Base-by-base conservation (phyloP, 2,888 invertebrate species). In the Arctia plantaginis region DNA sequence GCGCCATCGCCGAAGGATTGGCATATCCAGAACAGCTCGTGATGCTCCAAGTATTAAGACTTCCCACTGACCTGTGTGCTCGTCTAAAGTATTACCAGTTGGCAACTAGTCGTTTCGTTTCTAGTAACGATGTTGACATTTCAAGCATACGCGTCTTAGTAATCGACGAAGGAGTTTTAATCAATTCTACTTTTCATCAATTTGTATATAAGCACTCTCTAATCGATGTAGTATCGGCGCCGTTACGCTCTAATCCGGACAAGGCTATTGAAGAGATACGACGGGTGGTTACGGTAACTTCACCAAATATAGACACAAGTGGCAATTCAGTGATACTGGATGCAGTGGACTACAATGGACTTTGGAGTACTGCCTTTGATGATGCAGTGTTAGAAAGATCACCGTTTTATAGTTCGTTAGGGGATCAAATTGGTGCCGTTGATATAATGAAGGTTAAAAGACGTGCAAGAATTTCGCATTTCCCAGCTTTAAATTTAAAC, bases 301-400 rank as follows among this genome's bases (percentile, higher is more conserved):
- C 59, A 10, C 20, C n/a, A 51, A n/a, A 41, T 18, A 20, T 70
- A 23, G 65, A 66, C 23, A 8, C 70, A 23, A 74, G 66, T 41
- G 69, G 73, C 3, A 74, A 69, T 66, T 74, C 73, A n/a, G 66
- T 74, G 8, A 55, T 74, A 59, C n/a, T 69, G 33, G 66, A 74
- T n/a, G 18, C 69, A 35, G 39, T 70, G 6, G 66, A 70, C n/a
- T 74, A 66, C 44, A 69, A 41, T 20, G 73, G 66, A 15, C 73
- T 74, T 41, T 74, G 69, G 73, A 70, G 27, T 41, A 74, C 73
- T 23, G 69, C 69, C 23, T 74, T 74, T 66, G 69, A 74, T 51
- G 55, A 70, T 33, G 73, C 69, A 18, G 18, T 69, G 18, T 8
- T 69, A 20, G 66, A 69, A 74, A 74, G 30, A 41, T 27, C 69